Evolutionary conservation across 1,140 invertebrate species (phyloP).

Genomic region (Epicauta chinensis): DNA sequence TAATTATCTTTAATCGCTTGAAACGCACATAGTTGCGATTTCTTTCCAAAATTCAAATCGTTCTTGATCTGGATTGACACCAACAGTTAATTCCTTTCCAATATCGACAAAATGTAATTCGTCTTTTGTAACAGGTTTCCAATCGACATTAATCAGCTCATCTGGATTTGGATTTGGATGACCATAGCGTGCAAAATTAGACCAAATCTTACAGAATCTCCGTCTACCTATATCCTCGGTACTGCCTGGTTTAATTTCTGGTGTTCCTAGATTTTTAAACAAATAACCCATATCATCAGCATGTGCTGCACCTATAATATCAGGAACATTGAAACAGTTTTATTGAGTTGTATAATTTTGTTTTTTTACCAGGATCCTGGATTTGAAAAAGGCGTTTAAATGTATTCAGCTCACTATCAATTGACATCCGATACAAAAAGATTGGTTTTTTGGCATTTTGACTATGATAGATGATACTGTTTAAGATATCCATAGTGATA

Average conservation of each 20-base stretch:
- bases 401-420: too few relatives aligned
- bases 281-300: conserved; percentile 57
- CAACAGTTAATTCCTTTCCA: conserved; percentile 42
- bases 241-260: conserved; percentile 32
- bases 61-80: conserved; percentile 41
- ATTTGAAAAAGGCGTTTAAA: too few relatives aligned
- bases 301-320: conserved; percentile 54
- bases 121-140: conserved; percentile 46
- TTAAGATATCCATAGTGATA: conserved; percentile 17
- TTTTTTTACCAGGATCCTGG: background rate
- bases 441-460: conserved; percentile 39
- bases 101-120: conserved; percentile 48
- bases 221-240: conserved; percentile 39
- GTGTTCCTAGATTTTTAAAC: conserved; percentile 45
- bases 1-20: too few relatives aligned
- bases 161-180: conserved; percentile 42
- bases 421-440: conserved; percentile 49
- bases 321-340: conserved; percentile 22
- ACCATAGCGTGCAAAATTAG: conserved; percentile 50
- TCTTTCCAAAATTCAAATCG: conserved; percentile 48
- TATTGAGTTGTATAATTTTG: too few relatives aligned
- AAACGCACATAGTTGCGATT: conserved; percentile 11
- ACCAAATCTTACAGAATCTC: conserved; percentile 51
- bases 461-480: conserved; percentile 20
- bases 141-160: conserved; percentile 39